Percentiles rank a stretch among this genome's conserved stretches.
Conservation (phyloP, 2,888 invertebrate genomes). For the Sylvicola fuscatus region DNA sequence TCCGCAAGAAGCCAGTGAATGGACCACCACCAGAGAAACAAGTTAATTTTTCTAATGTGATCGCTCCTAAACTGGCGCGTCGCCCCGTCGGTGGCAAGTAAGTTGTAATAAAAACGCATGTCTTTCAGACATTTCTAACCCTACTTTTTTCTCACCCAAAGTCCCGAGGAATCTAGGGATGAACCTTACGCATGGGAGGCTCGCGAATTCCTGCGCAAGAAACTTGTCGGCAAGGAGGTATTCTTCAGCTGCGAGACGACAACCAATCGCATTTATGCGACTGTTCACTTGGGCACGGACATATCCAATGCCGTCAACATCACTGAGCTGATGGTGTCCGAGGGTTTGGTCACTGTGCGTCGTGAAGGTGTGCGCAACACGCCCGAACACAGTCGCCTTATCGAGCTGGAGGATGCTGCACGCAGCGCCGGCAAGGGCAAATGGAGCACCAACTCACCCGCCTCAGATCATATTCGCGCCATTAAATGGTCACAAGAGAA, state of each 20-base stretch:
- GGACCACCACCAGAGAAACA: conserved; percentile 88
- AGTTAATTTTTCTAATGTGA: conserved; percentile 74
- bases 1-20: conserved; percentile 59
- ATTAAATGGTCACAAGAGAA: conserved; percentile 82
- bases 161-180: conserved; percentile 52
- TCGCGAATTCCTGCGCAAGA: conserved; percentile 81
- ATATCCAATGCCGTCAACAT: conserved; percentile 61
- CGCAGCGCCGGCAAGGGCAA: conserved; percentile 74
- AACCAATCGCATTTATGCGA: conserved; percentile 72
- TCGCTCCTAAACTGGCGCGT: conserved; percentile 77
- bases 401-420: conserved; percentile 78
- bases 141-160: conserved; percentile 15
- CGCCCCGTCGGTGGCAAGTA: conserved; percentile 35
- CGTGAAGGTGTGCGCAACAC: conserved; percentile 37
- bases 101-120: conserved; percentile 12
- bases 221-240: conserved; percentile 79
- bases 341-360: conserved; percentile 73
- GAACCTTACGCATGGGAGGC: conserved; percentile 98
- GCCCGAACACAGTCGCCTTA: conserved; percentile 44
- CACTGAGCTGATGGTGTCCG: conserved; percentile 67
- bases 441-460: conserved; percentile 31
- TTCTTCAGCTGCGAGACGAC: conserved; percentile 66
- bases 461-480: conserved; percentile 55
- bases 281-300: conserved; percentile 70
- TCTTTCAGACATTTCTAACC: conserved; percentile 1